A percentile compares a stretch with the other conserved stretches of the same genome.
Conservation (phyloP, 2,888 invertebrate genomes). For the Petrolisthes manimaculis region DNA sequence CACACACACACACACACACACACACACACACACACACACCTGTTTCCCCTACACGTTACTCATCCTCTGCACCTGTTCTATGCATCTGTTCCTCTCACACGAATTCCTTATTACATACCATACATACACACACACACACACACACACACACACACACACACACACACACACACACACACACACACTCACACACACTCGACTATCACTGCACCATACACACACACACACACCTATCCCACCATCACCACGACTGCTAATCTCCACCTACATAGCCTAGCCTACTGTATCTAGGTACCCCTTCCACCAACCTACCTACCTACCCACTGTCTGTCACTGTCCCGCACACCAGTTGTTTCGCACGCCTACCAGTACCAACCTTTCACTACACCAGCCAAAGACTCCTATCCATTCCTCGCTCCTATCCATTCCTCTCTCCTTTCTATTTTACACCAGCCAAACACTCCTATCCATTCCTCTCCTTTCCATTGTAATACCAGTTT, state of each 20-base stretch:
- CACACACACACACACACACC: no score
- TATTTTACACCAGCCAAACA: not conserved
- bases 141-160: no score
- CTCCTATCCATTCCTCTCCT: not conserved
- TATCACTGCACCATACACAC: not conserved
- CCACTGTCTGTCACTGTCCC: not conserved
- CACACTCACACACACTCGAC: not conserved
- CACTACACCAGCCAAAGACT: not conserved
- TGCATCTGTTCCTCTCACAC: no score
- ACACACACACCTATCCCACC: no score
- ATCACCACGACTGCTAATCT: no score
- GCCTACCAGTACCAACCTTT: no score
- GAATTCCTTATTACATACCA: no score
- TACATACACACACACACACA: no score
- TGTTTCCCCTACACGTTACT: no score
- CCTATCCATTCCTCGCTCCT: not conserved
- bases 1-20: no score
- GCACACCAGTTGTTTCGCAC: not conserved
- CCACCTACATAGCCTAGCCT: not conserved
- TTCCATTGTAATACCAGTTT: not conserved
- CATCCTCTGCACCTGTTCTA: no score
- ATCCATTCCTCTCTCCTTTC: not conserved
- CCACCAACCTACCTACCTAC: not conserved
- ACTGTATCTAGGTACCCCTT: not conserved
- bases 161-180: slow-evolving; percentile 18